A percentile compares a stretch with the other conserved stretches of the same genome.
Evolutionary conservation across 2,888 invertebrate species (phyloP).

Genomic region (Drosophila testacea): DNA sequence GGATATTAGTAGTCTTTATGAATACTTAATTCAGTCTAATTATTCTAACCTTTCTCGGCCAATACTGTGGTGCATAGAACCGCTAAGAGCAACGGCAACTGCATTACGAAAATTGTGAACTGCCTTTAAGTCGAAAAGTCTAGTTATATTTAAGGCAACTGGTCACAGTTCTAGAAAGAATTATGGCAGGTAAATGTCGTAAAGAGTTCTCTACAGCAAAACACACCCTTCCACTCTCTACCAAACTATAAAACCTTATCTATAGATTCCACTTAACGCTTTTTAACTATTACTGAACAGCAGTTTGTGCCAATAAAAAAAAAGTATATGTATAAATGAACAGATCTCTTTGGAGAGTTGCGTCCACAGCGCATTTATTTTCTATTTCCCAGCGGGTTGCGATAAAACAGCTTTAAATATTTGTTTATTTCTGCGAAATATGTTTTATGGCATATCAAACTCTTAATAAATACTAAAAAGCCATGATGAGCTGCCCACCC

Average conservation of each 20-base stretch:
- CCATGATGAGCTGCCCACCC: slow-evolving; percentile 63
- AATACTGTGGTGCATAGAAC: slow-evolving; percentile 84
- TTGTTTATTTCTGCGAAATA: slow-evolving; percentile 47
- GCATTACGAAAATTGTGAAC: neutral
- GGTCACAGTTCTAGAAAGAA: neutral
- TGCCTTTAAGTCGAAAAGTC: neutral
- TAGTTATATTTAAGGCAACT: slow-evolving; percentile 16
- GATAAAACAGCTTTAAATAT: slow-evolving; percentile 47
- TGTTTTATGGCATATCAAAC: slow-evolving; percentile 55
- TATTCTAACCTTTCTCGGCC: slow-evolving; percentile 10
- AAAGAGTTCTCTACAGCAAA: neutral
- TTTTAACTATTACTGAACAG: neutral
- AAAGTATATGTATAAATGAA: neutral
- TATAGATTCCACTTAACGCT: no score
- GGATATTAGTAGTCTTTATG: neutral
- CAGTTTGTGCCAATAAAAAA: neutral
- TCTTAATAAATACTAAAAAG: slow-evolving; percentile 71
- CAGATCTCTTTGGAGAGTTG: neutral
- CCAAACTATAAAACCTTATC: neutral
- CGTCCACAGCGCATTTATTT: neutral
- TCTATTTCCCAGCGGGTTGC: slow-evolving; percentile 21
- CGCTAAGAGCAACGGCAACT: slow-evolving; percentile 5
- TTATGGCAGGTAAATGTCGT: neutral
- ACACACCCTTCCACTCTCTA: neutral
- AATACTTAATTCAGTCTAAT: neutral